phyloP scores from a whole-genome alignment of 2,888 invertebrate species.

The Pristionchus exspectatus region DNA sequence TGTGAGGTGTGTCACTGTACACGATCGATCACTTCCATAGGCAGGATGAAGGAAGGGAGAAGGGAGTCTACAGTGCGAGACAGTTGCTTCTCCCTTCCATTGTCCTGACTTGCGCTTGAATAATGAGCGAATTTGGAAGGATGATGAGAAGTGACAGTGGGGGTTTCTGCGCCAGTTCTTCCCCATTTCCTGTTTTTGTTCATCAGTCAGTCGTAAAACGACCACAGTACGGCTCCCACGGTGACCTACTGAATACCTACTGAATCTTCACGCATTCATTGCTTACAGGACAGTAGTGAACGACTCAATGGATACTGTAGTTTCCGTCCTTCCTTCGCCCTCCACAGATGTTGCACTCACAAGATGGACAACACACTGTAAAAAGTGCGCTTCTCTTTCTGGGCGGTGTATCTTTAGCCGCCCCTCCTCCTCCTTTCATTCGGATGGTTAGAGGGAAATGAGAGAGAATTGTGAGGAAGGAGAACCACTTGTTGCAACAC shows the following conservation, averaged over 20 bases:
- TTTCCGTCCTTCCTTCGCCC: conserved; percentile 1
- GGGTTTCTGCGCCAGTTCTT: neutral
- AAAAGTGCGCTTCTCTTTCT: conserved; percentile 37
- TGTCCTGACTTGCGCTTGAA: conserved; percentile 5
- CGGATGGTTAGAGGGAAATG: neutral
- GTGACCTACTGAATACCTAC: neutral
- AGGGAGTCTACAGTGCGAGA: neutral
- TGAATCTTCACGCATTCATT: neutral
- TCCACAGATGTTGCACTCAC: conserved; percentile 20
- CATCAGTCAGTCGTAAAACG: neutral
- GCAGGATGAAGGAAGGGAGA: neutral
- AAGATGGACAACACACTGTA: conserved; percentile 1
- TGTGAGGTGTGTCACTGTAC: neutral
- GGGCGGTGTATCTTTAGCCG: conserved; percentile 32
- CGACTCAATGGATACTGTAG: conserved; percentile 1
- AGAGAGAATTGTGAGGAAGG: neutral
- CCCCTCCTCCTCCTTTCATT: neutral
- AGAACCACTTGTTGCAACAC: conserved; percentile 40
- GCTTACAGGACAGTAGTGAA: neutral
- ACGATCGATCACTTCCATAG: conserved; percentile 10
- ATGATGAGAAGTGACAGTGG: neutral
- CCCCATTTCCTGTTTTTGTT: neutral
- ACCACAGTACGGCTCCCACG: neutral
- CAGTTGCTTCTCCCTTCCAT: neutral
- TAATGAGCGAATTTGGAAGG: neutral